Percentiles rank a stretch among this genome's conserved stretches.
These are phyloP conservation scores for Rhinogobio ventralis DNA, from an alignment of 2,797 vertebrate genomes.

Conservation along the genomic window DNA sequence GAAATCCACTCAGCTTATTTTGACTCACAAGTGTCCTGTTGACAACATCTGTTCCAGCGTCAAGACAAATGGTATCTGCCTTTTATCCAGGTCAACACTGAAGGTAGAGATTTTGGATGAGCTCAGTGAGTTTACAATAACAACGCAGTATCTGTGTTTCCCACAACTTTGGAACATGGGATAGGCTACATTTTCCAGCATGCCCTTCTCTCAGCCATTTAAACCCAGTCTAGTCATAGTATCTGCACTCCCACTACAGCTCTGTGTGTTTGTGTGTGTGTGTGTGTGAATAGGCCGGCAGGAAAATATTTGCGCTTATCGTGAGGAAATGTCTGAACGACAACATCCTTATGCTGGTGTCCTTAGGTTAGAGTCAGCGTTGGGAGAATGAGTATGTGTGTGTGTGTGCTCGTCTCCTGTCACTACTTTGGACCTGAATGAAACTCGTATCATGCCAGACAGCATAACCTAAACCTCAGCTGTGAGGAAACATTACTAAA, in stretches of 20 bases:
- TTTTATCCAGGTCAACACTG: constrained; percentile 36
- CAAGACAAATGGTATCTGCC: constrained; percentile 37
- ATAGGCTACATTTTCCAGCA: constrained; percentile 32
- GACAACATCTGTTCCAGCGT: constrained; percentile 27
- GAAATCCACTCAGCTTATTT: constrained; percentile 42
- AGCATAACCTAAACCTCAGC: constrained; percentile 12
- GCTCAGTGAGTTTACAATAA: constrained; percentile 41
- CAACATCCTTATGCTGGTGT: constrained; percentile 73
- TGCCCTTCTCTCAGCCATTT: constrained; percentile 30
- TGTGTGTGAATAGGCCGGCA: constrained; percentile 63
- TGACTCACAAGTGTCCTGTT: constrained; percentile 41
- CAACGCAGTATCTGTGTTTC: constrained; percentile 51
- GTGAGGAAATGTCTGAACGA: constrained; percentile 78
- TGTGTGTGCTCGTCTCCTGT: constrained; percentile 15
- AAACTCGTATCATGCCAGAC: constrained; percentile 1
- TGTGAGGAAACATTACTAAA: not conserved
- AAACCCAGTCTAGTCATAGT: constrained; percentile 21
- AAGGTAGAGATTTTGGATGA: constrained; percentile 41
- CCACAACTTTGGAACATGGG: constrained; percentile 44
- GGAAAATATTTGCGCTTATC: constrained; percentile 78
- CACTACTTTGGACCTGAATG: not conserved
- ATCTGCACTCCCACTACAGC: constrained; percentile 27
- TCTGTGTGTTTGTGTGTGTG: constrained; percentile 49
- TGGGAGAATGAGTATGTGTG: constrained; percentile 10
- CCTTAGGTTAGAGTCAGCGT: constrained; percentile 47